Conservation (phyloP, 2,797 vertebrate species). For the Oryzias dopingdopingensis region DNA sequence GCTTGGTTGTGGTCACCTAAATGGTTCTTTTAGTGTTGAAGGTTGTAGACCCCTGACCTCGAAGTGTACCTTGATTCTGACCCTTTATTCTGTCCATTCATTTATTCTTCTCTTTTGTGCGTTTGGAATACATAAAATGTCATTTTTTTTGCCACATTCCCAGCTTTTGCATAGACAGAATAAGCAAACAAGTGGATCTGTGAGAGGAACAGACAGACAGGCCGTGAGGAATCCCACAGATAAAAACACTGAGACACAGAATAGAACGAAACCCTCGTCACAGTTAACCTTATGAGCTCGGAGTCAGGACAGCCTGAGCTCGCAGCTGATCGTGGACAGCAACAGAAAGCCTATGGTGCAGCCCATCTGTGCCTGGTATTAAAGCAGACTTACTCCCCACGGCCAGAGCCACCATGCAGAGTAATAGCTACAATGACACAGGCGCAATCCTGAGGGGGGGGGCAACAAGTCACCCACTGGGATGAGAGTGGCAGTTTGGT, state of each 20-base stretch:
- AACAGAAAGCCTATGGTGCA: constrained; percentile 59
- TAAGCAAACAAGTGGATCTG: constrained; percentile 15
- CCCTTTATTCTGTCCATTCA: no score
- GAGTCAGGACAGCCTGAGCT: constrained; percentile 50
- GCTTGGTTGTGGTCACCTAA: no score
- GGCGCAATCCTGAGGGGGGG: constrained; percentile 67
- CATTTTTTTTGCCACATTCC: constrained; percentile 21
- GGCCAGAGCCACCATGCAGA: constrained; percentile 59
- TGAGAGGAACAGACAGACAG: constrained; percentile 22
- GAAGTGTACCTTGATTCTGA: no score
- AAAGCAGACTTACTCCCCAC: constrained; percentile 68
- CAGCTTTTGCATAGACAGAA: constrained; percentile 18
- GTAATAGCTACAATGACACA: constrained; percentile 70
- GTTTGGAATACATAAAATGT: no score
- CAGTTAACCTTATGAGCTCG: constrained; percentile 68
- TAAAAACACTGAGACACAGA: constrained; percentile 49
- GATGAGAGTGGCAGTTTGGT: constrained; percentile 74
- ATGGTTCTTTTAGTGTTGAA: no score
- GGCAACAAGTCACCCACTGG: constrained; percentile 73
- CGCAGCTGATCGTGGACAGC: constrained; percentile 46
- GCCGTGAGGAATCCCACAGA: constrained; percentile 29
- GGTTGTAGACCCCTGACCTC: no score
- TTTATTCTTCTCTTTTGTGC: no score
- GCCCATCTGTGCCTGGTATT: constrained; percentile 77
- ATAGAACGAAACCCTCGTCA: constrained; percentile 65